These are phyloP conservation scores for Dreissena rostriformis DNA, from an alignment of 1,140 invertebrate genomes.

Conservation along the genomic window DNA sequence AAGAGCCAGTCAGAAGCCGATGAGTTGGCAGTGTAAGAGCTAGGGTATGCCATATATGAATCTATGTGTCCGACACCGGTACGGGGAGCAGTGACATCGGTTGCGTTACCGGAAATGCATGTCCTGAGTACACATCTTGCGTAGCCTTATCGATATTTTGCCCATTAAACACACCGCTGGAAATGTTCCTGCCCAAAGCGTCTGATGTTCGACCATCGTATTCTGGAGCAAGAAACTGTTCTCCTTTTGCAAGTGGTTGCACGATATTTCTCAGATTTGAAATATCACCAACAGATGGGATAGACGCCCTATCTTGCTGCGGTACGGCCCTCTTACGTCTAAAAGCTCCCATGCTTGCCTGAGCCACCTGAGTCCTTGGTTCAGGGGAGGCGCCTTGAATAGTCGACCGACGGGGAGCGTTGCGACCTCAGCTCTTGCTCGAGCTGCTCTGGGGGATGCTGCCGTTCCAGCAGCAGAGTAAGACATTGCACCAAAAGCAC, in stretches of 20 bases:
- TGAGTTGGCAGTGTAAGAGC: not conserved
- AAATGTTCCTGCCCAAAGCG: not conserved
- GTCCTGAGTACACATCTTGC: not conserved
- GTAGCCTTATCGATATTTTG: not conserved
- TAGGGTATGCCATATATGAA: not conserved
- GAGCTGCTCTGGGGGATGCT: not conserved
- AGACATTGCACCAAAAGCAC: not conserved
- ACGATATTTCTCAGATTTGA: not conserved
- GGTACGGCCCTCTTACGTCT: not conserved
- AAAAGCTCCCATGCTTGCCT: not conserved
- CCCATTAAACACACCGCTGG: not conserved
- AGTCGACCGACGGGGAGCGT: constrained; percentile 16
- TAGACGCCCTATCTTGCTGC: not conserved
- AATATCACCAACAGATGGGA: not conserved
- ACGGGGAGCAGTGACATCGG: constrained; percentile 13
- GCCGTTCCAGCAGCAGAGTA: not conserved
- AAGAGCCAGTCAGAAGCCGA: constrained; percentile 27
- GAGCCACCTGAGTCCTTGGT: constrained; percentile 33
- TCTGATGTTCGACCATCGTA: constrained; percentile 33
- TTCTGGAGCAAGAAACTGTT: constrained; percentile 12
- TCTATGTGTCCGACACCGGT: not conserved
- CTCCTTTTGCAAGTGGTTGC: no score
- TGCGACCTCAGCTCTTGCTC: constrained; percentile 21
- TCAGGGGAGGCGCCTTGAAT: constrained; percentile 49
- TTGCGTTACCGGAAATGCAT: not conserved